Percentiles rank a stretch among this genome's conserved stretches.
These are phyloP conservation scores for Allophyes oxyacanthae DNA, from an alignment of 2,888 invertebrate genomes.

Conservation along the genomic window DNA sequence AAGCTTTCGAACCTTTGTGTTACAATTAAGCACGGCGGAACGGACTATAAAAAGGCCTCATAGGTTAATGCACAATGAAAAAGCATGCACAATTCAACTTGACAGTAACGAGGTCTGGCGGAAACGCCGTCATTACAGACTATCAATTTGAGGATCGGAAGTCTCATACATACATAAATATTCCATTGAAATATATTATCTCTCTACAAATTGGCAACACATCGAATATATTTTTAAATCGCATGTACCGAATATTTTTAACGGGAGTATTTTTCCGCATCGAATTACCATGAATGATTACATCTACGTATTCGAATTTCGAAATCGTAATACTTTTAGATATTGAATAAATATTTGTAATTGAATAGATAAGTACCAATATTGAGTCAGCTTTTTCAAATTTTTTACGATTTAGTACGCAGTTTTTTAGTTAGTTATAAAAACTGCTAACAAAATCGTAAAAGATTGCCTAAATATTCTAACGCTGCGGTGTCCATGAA, in stretches of 20 bases:
- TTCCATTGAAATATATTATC: conserved; percentile 11
- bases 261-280: neutral
- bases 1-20: conserved; percentile 49
- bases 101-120: conserved; percentile 48
- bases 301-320: conserved; percentile 8
- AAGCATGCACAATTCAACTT: conserved; percentile 55
- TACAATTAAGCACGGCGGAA: conserved; percentile 56
- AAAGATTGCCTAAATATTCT: too few relatives aligned
- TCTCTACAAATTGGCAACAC: conserved; percentile 16
- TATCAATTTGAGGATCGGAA: conserved; percentile 2
- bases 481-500: too few relatives aligned
- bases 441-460: too few relatives aligned
- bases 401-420: too few relatives aligned
- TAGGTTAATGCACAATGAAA: conserved; percentile 53
- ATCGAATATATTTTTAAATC: conserved; percentile 5
- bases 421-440: too few relatives aligned
- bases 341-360: conserved; percentile 25
- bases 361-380: conserved; percentile 15
- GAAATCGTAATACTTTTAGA: conserved; percentile 4
- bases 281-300: neutral
- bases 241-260: neutral
- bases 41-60: conserved; percentile 53
- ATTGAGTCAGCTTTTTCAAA: too few relatives aligned
- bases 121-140: conserved; percentile 37
- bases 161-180: conserved; percentile 5